Conservation (phyloP, 2,113 vertebrate genomes). For the Cercocebus atys region DNA sequence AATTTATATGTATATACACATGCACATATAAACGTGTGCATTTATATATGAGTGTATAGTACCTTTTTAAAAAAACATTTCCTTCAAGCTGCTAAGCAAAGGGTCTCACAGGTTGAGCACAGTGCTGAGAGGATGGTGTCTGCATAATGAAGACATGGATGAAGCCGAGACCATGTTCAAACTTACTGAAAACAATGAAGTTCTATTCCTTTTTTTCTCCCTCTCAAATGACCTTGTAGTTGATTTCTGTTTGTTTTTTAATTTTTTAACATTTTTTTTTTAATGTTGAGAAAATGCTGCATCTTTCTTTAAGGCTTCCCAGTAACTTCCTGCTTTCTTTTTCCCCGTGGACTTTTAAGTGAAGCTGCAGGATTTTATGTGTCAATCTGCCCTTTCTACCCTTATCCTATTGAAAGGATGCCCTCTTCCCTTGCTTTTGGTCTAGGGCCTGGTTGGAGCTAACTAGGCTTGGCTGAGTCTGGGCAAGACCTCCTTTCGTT, state of each 20-base stretch:
- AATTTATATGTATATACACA: not conserved
- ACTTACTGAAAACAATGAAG: not conserved
- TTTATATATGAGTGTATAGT: not conserved
- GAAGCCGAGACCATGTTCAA: not conserved
- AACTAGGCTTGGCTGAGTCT: constrained; percentile 69
- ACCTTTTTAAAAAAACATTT: not conserved
- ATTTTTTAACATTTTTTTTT: not conserved
- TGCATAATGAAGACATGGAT: not conserved
- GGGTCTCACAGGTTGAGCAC: not conserved
- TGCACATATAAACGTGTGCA: not conserved
- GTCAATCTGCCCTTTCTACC: not conserved
- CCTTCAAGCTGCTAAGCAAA: not conserved
- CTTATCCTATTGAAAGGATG: not conserved
- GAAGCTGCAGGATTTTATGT: not conserved
- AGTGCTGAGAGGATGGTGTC: not conserved
- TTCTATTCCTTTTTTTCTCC: not conserved
- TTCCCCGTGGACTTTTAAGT: not conserved
- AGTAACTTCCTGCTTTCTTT: constrained; percentile 9
- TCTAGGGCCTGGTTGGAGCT: constrained; percentile 56
- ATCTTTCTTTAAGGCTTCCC: constrained; percentile 32
- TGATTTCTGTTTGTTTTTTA: not conserved
- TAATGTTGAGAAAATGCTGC: not conserved
- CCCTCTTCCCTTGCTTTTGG: not conserved
- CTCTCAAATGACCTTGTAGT: not conserved
- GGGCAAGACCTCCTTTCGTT: constrained; percentile 17